Evolutionary conservation across 2,113 vertebrate genomes (phyloP).

Genomic region (western clawed frog (Xenopus tropicalis)): UCB_Xtro_10.0 CM004443.2:65125501-65126000

Average conservation of each 20-base stretch:
- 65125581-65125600: neutral
- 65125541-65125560: too few species aligned
- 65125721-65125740: constrained; percentile 2
- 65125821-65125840: neutral
- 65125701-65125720: constrained; percentile 8
- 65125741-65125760: constrained; percentile 15
- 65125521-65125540: too few species aligned
- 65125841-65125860: neutral
- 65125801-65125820: constrained; percentile 9
- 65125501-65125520: too few species aligned
- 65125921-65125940: neutral
- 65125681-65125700: neutral
- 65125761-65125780: constrained; percentile 20
- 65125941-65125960: neutral
- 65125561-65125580: neutral
- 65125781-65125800: neutral
- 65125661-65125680: neutral
- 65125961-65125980: neutral
- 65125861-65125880: neutral
- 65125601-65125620: neutral
- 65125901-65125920: neutral
- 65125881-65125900: neutral
- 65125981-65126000: too few species aligned
- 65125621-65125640: neutral
- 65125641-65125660: neutral